A percentile compares a stretch with the other conserved stretches of the same genome.
These are phyloP conservation scores for Ericerus pela DNA, from an alignment of 1,140 invertebrate genomes.

Conservation along the genomic window DNA sequence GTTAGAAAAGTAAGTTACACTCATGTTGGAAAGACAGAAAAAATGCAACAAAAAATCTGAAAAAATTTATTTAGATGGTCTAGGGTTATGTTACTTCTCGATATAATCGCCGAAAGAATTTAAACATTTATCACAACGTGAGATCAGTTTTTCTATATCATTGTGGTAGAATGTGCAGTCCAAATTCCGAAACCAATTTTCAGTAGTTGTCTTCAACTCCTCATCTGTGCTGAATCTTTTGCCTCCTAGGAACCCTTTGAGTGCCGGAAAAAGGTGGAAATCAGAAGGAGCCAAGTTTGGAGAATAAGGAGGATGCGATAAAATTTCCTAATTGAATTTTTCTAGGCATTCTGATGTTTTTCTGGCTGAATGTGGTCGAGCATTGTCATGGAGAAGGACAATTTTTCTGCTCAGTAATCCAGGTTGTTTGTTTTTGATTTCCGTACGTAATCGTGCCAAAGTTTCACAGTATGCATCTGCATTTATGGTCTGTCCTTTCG, in stretches of 20 bases:
- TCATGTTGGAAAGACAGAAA: too few relatives aligned
- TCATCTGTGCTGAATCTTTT: background rate
- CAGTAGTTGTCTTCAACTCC: background rate
- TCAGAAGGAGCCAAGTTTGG: conserved; percentile 3
- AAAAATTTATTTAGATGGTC: too few relatives aligned
- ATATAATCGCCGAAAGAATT: too few relatives aligned
- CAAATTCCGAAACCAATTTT: too few relatives aligned
- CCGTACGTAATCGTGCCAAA: conserved; percentile 15
- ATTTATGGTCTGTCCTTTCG: conserved; percentile 22
- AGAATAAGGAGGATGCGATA: background rate
- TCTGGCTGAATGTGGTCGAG: background rate
- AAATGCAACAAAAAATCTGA: too few relatives aligned
- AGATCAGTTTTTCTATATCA: too few relatives aligned
- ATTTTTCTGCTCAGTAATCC: background rate
- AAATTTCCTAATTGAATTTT: background rate
- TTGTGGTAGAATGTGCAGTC: too few relatives aligned
- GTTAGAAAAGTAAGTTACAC: too few relatives aligned
- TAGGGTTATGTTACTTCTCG: too few relatives aligned
- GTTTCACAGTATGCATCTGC: conserved; percentile 21
- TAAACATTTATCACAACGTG: too few relatives aligned
- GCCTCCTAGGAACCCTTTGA: background rate
- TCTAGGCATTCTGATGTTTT: background rate
- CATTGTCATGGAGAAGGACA: background rate
- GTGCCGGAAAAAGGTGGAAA: background rate
- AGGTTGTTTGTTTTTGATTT: conserved; percentile 3